Evolutionary conservation across 2,888 invertebrate genomes (phyloP).

Genomic region (Anagyrus pseudococci): DNA sequence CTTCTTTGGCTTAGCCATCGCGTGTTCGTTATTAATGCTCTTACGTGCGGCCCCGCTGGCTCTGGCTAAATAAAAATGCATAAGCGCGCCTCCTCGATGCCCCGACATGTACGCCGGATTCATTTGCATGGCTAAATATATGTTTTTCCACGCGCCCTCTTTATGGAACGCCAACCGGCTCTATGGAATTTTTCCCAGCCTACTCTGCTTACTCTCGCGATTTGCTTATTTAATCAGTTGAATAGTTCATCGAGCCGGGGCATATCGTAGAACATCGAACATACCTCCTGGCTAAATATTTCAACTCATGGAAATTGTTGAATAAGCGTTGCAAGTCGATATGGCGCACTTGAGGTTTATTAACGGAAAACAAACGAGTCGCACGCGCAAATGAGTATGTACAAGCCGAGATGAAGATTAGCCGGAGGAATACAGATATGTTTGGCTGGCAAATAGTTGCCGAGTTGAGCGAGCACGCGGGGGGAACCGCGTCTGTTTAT

Average conservation of each 20-base stretch:
- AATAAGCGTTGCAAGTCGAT: no score
- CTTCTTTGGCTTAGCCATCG: background rate
- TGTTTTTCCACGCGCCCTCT: background rate
- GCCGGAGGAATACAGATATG: background rate
- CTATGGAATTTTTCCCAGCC: no score
- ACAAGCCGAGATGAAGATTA: no score
- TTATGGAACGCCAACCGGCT: background rate
- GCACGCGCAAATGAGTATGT: background rate
- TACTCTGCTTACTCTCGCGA: no score
- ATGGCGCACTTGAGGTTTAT: no score
- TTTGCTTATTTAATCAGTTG: no score
- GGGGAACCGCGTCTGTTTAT: conserved; percentile 6
- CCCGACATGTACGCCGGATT: background rate
- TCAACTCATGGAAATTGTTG: no score
- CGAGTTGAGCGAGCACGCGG: background rate
- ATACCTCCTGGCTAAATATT: no score
- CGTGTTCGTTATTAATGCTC: conserved; percentile 20
- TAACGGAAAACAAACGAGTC: background rate
- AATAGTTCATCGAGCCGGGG: no score
- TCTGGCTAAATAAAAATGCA: conserved; percentile 6
- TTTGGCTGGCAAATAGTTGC: conserved; percentile 7
- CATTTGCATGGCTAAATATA: conserved; percentile 20
- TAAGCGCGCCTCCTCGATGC: background rate
- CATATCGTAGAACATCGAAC: no score
- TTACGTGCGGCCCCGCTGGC: background rate